Base-by-base conservation (phyloP, 2,797 vertebrate genomes). In the Oreortyx pictus region DNA sequence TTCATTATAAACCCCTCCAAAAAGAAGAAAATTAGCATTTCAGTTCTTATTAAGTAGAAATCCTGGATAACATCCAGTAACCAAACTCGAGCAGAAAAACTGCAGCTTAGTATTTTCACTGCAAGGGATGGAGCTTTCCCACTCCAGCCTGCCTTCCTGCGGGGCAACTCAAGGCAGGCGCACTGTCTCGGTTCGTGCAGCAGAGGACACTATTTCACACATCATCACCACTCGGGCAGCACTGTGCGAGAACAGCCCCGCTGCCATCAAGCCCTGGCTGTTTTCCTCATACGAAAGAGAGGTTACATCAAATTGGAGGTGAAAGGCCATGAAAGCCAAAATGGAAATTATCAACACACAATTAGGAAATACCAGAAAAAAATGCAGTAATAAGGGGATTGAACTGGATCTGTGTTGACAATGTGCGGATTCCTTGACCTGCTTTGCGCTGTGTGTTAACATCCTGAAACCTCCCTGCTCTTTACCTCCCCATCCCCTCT, bases 161-260 rank as follows among this genome's bases (percentile, higher is more conserved):
- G 29, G n/a, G 10, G 46, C 47, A 77, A 31, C 41, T 19, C 11
- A 37, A 15, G 24, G 44, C 37, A 41, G 44, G 50, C 39, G 81
- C 72, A 18, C 64, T 80, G 13, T 61, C 65, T 43, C 7, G 2
- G 25, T 61, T 67, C 72, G 15, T 54, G 82, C 92, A 75, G 62
- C 13, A 86, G 83, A 83, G 86, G 84, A 81, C 89, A 75, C 41
- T 61, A 18, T 85, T 93, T 62, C 23, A 89, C 85, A 80, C 46
- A 72, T 31, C 86, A 89, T 61, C 93, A 24, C 59, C 43, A 86
- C 50, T 33, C 56, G 43, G 23, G 37, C 68, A 43, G 6, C 0
- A 22, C 4, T 9, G 10, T 22, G 43, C 11, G n/a, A 7, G 12
- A 37, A 17, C 11, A 14, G 29, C 54, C 27, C 14, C 7, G 1